phyloP scores from a whole-genome alignment of 2,113 vertebrate species.

The Eublepharis macularius region DNA sequence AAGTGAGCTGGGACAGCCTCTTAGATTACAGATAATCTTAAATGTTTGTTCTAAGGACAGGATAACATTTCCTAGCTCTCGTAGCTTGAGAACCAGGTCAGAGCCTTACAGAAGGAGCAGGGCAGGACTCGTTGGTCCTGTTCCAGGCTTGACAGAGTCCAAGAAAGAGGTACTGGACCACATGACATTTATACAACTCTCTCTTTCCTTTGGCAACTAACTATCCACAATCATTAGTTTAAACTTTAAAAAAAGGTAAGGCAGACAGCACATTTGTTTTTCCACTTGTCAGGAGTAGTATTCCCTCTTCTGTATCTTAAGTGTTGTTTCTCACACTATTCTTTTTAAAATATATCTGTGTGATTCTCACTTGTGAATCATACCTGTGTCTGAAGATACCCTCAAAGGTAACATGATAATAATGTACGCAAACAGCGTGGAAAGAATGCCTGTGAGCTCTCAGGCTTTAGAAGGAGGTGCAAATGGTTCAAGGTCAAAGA shows the following conservation, averaged over 20 bases:
- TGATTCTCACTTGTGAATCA: conserved; percentile 6
- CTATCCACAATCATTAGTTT: conserved; percentile 12
- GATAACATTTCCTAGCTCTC: background rate
- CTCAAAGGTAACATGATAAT: background rate
- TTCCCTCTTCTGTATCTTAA: background rate
- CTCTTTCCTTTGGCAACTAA: conserved; percentile 16
- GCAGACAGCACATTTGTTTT: conserved; percentile 2
- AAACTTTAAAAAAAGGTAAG: background rate
- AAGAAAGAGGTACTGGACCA: background rate
- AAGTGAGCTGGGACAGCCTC: background rate
- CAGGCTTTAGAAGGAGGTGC: background rate
- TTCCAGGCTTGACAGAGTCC: conserved; percentile 7
- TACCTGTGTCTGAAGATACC: background rate
- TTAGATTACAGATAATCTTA: background rate
- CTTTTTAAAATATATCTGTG: background rate
- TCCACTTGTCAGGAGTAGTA: background rate
- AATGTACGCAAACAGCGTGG: background rate
- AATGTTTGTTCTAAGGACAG: conserved; percentile 7
- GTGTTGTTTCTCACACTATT: background rate
- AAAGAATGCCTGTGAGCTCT: background rate
- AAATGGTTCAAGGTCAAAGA: background rate
- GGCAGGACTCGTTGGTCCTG: background rate
- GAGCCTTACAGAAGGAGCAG: background rate
- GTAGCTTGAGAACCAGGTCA: background rate
- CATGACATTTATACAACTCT: background rate